Conservation (phyloP, 1,140 invertebrate genomes). For the Daktulosphaira vitifoliae region DNA sequence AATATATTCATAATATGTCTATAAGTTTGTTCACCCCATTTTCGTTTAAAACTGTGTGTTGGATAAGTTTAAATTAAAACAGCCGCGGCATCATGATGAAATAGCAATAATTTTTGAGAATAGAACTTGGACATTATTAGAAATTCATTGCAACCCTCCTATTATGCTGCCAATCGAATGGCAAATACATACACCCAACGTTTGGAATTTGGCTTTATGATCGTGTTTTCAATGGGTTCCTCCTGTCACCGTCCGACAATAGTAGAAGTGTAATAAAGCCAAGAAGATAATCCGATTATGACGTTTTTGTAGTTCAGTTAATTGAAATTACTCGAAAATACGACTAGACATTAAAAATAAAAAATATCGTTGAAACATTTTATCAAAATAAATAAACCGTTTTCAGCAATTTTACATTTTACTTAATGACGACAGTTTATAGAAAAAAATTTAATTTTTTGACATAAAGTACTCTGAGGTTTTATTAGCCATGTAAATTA, state of each 20-base stretch:
- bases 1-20: too few relatives aligned
- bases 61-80: background rate
- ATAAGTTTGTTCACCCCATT: background rate
- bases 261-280: background rate
- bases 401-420: too few relatives aligned
- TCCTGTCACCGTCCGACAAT: background rate
- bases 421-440: too few relatives aligned
- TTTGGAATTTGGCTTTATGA: background rate
- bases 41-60: background rate
- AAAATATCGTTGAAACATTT: too few relatives aligned
- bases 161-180: conserved; percentile 9
- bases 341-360: too few relatives aligned
- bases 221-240: background rate
- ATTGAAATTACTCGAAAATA: conserved; percentile 23
- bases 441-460: too few relatives aligned
- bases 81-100: conserved; percentile 7
- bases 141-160: conserved; percentile 14
- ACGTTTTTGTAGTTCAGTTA: conserved; percentile 17
- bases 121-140: conserved; percentile 1
- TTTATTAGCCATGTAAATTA: too few relatives aligned
- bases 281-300: conserved; percentile 27
- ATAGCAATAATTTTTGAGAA: background rate
- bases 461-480: too few relatives aligned
- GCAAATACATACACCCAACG: conserved; percentile 5
- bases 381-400: too few relatives aligned